Conservation (phyloP, 2,888 invertebrate species). For the Ormyrus labotus region DNA sequence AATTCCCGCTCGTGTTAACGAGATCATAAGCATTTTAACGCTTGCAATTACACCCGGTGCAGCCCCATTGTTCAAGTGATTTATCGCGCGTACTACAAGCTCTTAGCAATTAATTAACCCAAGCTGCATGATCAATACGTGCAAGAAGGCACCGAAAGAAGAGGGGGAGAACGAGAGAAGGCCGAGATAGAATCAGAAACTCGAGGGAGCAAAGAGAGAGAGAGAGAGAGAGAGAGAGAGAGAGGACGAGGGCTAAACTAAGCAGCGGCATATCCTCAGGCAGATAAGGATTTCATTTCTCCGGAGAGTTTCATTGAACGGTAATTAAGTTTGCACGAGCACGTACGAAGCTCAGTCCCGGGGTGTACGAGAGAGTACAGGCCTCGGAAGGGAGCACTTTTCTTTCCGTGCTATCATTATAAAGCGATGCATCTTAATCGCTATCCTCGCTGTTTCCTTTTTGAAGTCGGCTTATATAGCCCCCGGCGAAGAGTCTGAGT, state of each 20-base stretch:
- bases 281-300: conserved; percentile 72
- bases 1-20: too few relatives aligned
- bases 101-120: conserved; percentile 6
- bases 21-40: too few relatives aligned
- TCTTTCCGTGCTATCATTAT: conserved; percentile 65
- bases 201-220: background rate
- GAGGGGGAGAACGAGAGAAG: background rate
- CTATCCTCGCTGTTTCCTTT: background rate
- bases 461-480: too few relatives aligned
- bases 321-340: conserved; percentile 70
- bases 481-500: too few relatives aligned
- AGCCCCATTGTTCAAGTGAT: background rate
- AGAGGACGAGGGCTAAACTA: background rate
- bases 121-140: conserved; percentile 21
- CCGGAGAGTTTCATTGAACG: conserved; percentile 70
- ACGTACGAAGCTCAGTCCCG: conserved; percentile 1
- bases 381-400: background rate
- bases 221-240: background rate
- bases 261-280: conserved; percentile 32
- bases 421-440: conserved; percentile 70
- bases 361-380: background rate
- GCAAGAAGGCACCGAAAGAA: background rate
- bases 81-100: background rate
- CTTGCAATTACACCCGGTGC: too few relatives aligned
- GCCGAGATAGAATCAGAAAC: background rate